Percentiles rank a stretch among this genome's conserved stretches.
Conservation (phyloP, 2,888 invertebrate genomes). For the Noctua pronuba region DNA sequence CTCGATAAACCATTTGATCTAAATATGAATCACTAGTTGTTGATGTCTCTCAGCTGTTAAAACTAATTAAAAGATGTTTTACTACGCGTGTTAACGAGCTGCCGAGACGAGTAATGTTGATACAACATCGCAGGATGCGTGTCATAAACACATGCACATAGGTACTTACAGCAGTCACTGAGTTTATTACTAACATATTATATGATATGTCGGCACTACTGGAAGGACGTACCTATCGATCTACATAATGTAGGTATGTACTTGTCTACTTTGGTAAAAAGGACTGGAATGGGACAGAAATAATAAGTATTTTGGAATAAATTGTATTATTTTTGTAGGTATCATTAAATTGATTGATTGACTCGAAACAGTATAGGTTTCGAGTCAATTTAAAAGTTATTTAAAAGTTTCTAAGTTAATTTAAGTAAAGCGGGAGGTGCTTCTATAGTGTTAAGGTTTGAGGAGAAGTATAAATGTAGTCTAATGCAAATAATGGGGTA, state of each 20-base stretch:
- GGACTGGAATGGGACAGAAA: no score
- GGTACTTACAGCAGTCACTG: constrained; percentile 4
- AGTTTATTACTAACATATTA: constrained; percentile 13
- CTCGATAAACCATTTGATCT: constrained; percentile 13
- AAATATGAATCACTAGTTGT: constrained; percentile 31
- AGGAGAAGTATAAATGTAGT: neutral
- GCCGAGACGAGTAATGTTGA: constrained; percentile 54
- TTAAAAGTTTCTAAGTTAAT: neutral
- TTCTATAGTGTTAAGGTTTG: neutral
- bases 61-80: constrained; percentile 47
- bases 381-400: no score
- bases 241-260: no score
- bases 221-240: neutral
- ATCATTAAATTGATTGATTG: neutral
- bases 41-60: constrained; percentile 55
- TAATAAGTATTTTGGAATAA: neutral
- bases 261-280: neutral
- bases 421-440: neutral
- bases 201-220: neutral
- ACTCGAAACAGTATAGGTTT: neutral
- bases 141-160: constrained; percentile 45
- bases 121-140: constrained; percentile 49
- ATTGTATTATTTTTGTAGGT: neutral
- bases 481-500: no score
- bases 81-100: constrained; percentile 53